Conservation (phyloP, 2,113 vertebrate species). For the Dicerorhinus sumatrensis region DNA sequence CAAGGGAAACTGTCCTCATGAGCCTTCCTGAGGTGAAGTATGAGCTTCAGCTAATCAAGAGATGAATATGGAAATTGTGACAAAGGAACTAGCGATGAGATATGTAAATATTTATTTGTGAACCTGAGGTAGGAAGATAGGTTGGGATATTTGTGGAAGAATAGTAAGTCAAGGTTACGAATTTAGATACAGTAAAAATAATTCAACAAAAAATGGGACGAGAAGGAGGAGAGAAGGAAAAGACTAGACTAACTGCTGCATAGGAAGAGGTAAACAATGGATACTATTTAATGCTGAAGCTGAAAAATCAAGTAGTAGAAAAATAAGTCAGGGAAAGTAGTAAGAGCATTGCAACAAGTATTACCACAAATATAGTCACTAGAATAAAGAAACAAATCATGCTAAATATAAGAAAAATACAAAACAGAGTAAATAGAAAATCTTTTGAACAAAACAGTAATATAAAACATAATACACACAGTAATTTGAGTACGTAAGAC, state of each 20-base stretch:
- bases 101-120: not conserved
- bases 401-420: not conserved
- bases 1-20: not conserved
- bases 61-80: not conserved
- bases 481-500: not conserved
- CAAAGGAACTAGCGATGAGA: not conserved
- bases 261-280: not conserved
- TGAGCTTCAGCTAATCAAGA: not conserved
- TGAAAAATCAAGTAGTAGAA: not conserved
- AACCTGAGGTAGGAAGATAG: not conserved
- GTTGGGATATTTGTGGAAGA: not conserved
- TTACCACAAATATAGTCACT: not conserved
- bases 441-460: not conserved
- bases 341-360: not conserved
- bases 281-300: not conserved
- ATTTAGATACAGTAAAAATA: not conserved
- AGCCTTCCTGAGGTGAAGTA: not conserved
- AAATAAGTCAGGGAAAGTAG: not conserved
- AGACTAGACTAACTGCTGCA: not conserved
- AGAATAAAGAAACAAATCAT: not conserved
- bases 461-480: not conserved
- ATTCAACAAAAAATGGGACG: not conserved
- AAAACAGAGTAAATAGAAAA: not conserved
- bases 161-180: not conserved
- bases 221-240: not conserved